A percentile compares a stretch with the other conserved stretches of the same genome.
Evolutionary conservation across 2,888 invertebrate species (phyloP).

Genomic region (Acronicta psi): DNA sequence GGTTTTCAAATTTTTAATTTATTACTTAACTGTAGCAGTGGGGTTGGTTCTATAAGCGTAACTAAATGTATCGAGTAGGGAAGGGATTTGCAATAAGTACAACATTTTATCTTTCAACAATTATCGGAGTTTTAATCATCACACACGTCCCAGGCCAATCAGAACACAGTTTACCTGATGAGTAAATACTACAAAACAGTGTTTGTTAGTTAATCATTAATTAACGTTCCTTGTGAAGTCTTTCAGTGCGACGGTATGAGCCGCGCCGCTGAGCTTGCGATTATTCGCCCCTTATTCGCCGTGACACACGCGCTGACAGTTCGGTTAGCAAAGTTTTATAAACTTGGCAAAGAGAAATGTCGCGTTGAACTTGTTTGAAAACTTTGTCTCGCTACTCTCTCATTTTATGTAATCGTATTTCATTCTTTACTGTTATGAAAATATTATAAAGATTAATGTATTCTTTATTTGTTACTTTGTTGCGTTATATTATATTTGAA

Average conservation of each 20-base stretch:
- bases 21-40: no score
- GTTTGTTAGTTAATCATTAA: background rate
- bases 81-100: no score
- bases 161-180: no score
- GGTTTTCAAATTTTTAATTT: no score
- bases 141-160: no score
- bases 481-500: background rate
- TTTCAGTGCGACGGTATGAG: constrained; percentile 8
- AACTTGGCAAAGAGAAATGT: constrained; percentile 4
- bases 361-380: constrained; percentile 14
- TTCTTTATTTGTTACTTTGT: background rate
- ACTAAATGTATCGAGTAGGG: no score
- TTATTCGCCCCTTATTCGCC: constrained; percentile 3
- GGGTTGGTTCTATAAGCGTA: no score
- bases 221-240: background rate
- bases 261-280: constrained; percentile 14
- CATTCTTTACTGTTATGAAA: background rate
- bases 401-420: constrained; percentile 3
- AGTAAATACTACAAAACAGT: no score
- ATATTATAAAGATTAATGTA: background rate
- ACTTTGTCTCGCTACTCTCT: constrained; percentile 7
- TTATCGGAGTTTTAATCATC: no score
- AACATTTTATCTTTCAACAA: no score
- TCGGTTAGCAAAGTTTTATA: constrained; percentile 19
- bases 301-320: constrained; percentile 26